phyloP scores from a whole-genome alignment of 2,113 vertebrate species.

The Gobiocypris rarus region DNA sequence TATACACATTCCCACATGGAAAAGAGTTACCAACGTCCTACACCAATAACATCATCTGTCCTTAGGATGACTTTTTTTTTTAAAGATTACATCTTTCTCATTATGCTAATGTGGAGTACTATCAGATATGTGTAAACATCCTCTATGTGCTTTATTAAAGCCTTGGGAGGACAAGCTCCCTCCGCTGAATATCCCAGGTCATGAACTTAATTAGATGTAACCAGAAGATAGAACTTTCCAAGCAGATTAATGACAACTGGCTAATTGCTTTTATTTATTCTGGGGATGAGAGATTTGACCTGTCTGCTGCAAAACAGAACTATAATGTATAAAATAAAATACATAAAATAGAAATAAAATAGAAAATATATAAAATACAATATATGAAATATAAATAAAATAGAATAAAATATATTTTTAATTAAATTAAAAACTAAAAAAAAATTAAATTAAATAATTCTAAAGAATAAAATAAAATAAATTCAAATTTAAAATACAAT shows the following conservation, averaged over 20 bases:
- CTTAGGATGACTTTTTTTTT: not conserved
- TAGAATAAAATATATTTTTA: not conserved
- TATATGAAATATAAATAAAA: not conserved
- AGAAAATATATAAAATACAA: not conserved
- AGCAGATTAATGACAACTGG: not conserved
- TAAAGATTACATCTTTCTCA: conserved; percentile 7
- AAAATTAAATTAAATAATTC: not conserved
- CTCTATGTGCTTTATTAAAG: not conserved
- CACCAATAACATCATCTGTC: conserved; percentile 1
- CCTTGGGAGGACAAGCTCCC: not conserved
- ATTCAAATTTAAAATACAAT: too few relatives aligned
- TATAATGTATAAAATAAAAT: not conserved
- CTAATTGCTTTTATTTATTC: not conserved
- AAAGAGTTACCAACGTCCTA: not conserved
- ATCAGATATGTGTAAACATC: conserved; percentile 16
- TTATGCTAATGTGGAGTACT: not conserved
- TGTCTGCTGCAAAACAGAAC: not conserved
- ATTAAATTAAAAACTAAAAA: too few relatives aligned
- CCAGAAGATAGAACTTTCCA: not conserved
- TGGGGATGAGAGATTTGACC: not conserved
- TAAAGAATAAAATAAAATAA: too few relatives aligned
- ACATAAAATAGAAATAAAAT: not conserved
- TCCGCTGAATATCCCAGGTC: conserved; percentile 7
- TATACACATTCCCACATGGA: not conserved
- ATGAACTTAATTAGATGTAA: conserved; percentile 22